Evolutionary conservation across 2,113 vertebrate genomes (phyloP), one percentile per base, ranked within the genome.

Genomic region (Motacilla alba): DNA sequence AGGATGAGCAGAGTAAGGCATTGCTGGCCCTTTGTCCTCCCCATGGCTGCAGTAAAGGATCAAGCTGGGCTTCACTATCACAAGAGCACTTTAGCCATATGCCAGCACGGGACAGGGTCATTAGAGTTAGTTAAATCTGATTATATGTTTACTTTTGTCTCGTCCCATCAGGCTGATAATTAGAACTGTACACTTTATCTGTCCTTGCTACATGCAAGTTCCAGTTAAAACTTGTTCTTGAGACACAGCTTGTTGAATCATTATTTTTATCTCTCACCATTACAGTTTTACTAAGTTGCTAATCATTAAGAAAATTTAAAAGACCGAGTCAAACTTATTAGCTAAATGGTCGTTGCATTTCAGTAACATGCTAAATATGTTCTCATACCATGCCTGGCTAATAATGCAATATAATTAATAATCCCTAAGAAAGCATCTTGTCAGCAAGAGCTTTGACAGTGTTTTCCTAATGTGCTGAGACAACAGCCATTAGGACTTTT

Each of bases 351-450:
- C 8, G 1, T 14, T 96, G 93, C 86, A 93, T 95, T 97, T 97
- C 94, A 97, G 96, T 94, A 97, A 95, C 74, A 44, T 66, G 91
- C 20, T 79, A 94, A 96, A 79, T 81, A 89, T 76, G 94, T 88
- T 84, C 47, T 66, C 28, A 17, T 81, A 37, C 85, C 21, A 63
- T 81, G 83, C 95, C 94, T 94, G 96, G 94, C 95, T 97, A 97
- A 98, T 98, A 97, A 95, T 1, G 47, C 91, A 75, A 93, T 95
- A 95, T 96, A 98, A 98, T 98, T 98, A 98, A 98, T 96, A 97
- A 96, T 77, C 90, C 91, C 96, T 49, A 63, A 93, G 73, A 98
- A 98, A 98, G 95, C 92, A 96, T 96, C 96, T 92, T 97, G 97
- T 98, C 98, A 98, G 98, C 97, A 27, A 95, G 96, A 94, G 77